Evolutionary conservation across 2,113 vertebrate genomes (phyloP).

Genomic region (Odocoileus virginianus): DNA sequence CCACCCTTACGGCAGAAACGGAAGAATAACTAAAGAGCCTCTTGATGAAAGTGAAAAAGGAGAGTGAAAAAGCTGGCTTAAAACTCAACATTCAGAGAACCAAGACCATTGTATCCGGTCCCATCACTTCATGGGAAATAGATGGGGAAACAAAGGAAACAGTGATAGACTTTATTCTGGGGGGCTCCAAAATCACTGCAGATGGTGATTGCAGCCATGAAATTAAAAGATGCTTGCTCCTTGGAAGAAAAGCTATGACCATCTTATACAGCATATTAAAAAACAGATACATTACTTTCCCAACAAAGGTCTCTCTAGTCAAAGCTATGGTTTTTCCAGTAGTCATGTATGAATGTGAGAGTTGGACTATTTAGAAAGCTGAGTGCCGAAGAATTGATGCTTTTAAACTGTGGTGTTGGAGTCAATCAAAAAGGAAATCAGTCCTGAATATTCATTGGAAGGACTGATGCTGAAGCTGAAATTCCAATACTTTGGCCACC

Average conservation of each 20-base stretch:
- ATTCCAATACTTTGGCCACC: background rate
- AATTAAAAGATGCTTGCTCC: background rate
- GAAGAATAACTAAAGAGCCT: background rate
- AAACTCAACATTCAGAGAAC: background rate
- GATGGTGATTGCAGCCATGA: background rate
- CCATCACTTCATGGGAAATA: background rate
- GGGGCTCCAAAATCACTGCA: background rate
- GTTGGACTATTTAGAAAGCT: background rate
- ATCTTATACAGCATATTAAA: background rate
- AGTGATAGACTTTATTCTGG: background rate
- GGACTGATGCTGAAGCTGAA: background rate
- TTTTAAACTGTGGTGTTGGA: background rate
- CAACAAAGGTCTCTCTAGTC: background rate
- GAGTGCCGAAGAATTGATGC: background rate
- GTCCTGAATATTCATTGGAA: background rate
- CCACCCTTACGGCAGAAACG: background rate
- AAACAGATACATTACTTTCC: background rate
- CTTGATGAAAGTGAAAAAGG: background rate
- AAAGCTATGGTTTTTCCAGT: background rate
- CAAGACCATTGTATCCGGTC: rapidly evolving
- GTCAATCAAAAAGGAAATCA: background rate
- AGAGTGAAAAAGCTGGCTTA: background rate
- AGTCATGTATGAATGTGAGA: background rate
- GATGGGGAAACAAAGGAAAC: background rate
- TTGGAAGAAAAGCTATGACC: background rate